A percentile compares a stretch with the other conserved stretches of the same genome.
These are phyloP conservation scores for Octomys mimax DNA, from an alignment of 2,797 vertebrate species.

Conservation along the genomic window DNA sequence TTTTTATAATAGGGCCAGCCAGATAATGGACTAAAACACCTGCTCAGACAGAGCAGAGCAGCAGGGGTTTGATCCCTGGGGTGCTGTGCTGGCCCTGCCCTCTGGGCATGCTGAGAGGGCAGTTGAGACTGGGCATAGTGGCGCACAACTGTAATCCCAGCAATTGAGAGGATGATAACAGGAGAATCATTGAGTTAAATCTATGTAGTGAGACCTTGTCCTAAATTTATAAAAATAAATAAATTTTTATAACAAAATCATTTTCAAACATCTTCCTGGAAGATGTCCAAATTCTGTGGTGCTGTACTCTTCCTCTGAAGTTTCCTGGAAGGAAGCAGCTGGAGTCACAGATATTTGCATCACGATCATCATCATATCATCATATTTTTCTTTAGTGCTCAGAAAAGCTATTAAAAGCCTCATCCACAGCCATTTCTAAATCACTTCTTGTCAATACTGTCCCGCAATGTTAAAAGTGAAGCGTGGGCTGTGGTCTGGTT, in stretches of 20 bases:
- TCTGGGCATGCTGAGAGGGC: too few relatives aligned
- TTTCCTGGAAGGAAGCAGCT: constrained; percentile 34
- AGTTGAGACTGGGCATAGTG: too few relatives aligned
- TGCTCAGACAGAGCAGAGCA: too few relatives aligned
- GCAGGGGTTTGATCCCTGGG: too few relatives aligned
- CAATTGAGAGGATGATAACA: too few relatives aligned
- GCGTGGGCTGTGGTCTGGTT: not conserved
- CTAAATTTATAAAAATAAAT: not conserved
- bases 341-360: not conserved
- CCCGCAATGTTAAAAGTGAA: not conserved
- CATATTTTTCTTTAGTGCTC: not conserved
- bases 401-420: not conserved
- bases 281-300: not conserved
- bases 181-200: too few relatives aligned
- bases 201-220: too few relatives aligned
- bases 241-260: not conserved
- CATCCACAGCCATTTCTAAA: not conserved
- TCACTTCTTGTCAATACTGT: not conserved
- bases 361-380: not conserved
- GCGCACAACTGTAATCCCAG: too few relatives aligned
- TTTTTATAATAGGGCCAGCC: not conserved
- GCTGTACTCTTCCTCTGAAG: not conserved
- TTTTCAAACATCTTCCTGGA: constrained; percentile 20
- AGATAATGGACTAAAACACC: too few relatives aligned
- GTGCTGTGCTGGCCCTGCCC: too few relatives aligned